These are phyloP conservation scores for Mongoloraphidia duomilia DNA, from an alignment of 2,888 invertebrate species.

Conservation along the genomic window DNA sequence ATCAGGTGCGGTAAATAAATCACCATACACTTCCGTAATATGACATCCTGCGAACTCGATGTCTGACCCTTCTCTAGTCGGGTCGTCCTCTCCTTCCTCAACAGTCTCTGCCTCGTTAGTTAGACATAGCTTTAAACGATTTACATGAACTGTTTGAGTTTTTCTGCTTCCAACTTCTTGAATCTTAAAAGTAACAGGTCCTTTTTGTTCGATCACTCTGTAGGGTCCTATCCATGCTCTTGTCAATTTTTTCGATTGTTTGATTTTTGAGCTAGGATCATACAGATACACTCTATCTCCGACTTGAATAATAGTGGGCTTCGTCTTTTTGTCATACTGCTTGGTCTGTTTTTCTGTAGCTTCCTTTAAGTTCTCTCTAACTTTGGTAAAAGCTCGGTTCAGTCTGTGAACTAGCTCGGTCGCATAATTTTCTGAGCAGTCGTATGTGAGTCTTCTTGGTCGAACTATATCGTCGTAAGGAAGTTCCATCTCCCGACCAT, in stretches of 20 bases:
- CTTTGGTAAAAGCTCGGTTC: neutral
- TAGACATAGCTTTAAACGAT: neutral
- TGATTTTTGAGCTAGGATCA: neutral
- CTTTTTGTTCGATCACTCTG: neutral
- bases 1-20: too few species aligned
- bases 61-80: too few species aligned
- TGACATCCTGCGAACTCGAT: too few species aligned
- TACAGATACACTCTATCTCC: conserved; percentile 1
- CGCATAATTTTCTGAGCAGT: too few species aligned
- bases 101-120: neutral
- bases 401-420: neutral
- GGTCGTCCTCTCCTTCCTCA: neutral
- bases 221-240: conserved; percentile 3
- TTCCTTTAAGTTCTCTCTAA: neutral
- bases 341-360: neutral
- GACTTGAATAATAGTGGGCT: neutral
- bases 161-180: conserved; percentile 1
- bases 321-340: neutral
- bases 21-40: too few species aligned
- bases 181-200: too few species aligned
- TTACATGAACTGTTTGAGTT: conserved; percentile 2
- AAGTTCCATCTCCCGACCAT: conserved; percentile 8
- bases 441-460: neutral
- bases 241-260: conserved; percentile 1
- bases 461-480: neutral